Conservation (phyloP, 1,140 invertebrate species). For the Ceratitis capitata region DNA sequence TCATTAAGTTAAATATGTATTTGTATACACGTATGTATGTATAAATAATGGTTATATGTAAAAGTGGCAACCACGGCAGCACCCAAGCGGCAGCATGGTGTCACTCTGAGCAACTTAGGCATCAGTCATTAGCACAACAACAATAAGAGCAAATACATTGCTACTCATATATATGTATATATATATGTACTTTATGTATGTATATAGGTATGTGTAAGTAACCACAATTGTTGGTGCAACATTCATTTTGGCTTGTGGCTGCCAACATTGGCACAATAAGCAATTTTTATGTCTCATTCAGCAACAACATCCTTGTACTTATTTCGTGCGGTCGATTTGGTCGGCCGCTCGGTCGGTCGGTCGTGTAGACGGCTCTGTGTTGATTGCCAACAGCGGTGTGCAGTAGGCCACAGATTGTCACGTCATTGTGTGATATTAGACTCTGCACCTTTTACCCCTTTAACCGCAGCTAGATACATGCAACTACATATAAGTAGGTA, state of each 20-base stretch:
- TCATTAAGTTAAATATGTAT: neutral
- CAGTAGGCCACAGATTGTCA: conserved; percentile 3
- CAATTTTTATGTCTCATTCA: conserved; percentile 5
- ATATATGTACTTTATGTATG: no score
- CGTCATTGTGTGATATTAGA: conserved; percentile 30
- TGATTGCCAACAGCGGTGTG: neutral
- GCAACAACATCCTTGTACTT: neutral
- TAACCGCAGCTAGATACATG: neutral
- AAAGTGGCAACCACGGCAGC: neutral
- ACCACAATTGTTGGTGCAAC: conserved; percentile 1
- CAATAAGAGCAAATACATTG: neutral
- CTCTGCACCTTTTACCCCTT: neutral
- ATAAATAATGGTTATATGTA: neutral
- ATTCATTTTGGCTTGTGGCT: neutral
- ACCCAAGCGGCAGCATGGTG: neutral
- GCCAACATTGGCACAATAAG: neutral
- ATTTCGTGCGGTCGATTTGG: no score
- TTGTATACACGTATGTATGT: neutral
- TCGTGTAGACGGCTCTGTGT: no score
- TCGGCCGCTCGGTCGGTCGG: neutral
- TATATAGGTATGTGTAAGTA: neutral
- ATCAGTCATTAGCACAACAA: conserved; percentile 21
- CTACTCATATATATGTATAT: neutral
- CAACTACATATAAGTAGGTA: neutral
- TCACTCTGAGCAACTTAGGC: neutral